phyloP scores from a whole-genome alignment of 2,888 invertebrate species.

The Hemistola chrysoprasaria region DNA sequence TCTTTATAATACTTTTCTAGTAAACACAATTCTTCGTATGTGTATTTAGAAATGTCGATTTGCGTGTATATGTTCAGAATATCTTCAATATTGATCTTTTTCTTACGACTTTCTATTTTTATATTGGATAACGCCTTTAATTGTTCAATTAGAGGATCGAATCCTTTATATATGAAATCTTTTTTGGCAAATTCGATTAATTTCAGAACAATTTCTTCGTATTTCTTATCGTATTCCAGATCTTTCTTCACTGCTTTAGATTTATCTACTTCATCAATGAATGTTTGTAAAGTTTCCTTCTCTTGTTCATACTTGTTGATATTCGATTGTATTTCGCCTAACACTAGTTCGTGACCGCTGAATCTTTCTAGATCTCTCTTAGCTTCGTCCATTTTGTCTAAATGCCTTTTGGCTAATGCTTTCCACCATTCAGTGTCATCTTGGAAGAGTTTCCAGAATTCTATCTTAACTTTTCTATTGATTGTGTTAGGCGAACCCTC shows the following conservation, averaged over 20 bases:
- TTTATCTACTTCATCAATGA: constrained; percentile 70
- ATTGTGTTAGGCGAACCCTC: constrained; percentile 38
- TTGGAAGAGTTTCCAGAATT: constrained; percentile 73
- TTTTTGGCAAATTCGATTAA: constrained; percentile 73
- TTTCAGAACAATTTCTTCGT: constrained; percentile 73
- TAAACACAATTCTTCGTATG: constrained; percentile 71
- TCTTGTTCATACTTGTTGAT: constrained; percentile 61
- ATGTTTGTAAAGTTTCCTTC: constrained; percentile 60
- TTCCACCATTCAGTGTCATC: constrained; percentile 78
- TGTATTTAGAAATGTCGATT: constrained; percentile 66
- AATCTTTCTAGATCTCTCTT: constrained; percentile 69
- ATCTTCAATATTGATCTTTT: constrained; percentile 60
- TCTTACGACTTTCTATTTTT: constrained; percentile 57
- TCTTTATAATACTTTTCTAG: constrained; percentile 74
- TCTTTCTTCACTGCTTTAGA: constrained; percentile 64
- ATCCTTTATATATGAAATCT: constrained; percentile 74
- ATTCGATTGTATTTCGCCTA: constrained; percentile 64
- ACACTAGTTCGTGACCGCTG: constrained; percentile 68
- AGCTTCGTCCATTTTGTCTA: constrained; percentile 74
- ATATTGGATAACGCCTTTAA: constrained; percentile 64
- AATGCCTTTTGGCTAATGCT: constrained; percentile 68
- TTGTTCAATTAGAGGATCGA: constrained; percentile 72
- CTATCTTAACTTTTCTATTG: constrained; percentile 48
- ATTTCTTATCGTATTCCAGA: constrained; percentile 69
- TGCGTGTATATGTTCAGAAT: constrained; percentile 68